Conservation (phyloP, 2,888 invertebrate genomes). For the Agonum fuliginosum region DNA sequence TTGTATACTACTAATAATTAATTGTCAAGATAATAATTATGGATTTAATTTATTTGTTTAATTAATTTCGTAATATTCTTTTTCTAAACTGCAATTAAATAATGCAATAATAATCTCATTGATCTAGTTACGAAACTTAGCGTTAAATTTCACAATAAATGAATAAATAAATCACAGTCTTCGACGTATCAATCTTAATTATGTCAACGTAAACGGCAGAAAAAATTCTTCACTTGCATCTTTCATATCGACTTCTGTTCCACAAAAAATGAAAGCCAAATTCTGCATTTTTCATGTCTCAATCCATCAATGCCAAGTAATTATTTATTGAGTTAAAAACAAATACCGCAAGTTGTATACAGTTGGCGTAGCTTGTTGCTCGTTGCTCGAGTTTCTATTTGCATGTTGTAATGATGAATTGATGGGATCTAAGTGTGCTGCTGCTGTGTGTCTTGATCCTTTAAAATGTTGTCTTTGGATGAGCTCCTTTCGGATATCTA, state of each 20-base stretch:
- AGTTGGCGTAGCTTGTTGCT: background rate
- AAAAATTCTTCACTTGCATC: background rate
- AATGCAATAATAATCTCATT: background rate
- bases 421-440: conserved; percentile 9
- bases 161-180: too few species aligned
- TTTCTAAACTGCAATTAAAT: background rate
- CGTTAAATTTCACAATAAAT: background rate
- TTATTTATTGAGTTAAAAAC: conserved; percentile 7
- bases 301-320: conserved; percentile 2
- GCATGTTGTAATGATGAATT: conserved; percentile 8
- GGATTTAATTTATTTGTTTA: too few species aligned
- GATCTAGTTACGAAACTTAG: background rate
- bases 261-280: conserved; percentile 1
- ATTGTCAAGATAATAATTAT: too few species aligned
- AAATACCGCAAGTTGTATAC: background rate
- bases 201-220: background rate
- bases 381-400: conserved; percentile 1
- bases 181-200: background rate
- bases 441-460: background rate
- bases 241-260: background rate
- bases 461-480: conserved; percentile 24
- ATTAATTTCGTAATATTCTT: background rate
- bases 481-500: conserved; percentile 42
- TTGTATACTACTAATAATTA: too few species aligned
- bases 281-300: background rate